phyloP scores from a whole-genome alignment of 1,140 invertebrate genomes.

The Meloidogyne floridensis region DNA sequence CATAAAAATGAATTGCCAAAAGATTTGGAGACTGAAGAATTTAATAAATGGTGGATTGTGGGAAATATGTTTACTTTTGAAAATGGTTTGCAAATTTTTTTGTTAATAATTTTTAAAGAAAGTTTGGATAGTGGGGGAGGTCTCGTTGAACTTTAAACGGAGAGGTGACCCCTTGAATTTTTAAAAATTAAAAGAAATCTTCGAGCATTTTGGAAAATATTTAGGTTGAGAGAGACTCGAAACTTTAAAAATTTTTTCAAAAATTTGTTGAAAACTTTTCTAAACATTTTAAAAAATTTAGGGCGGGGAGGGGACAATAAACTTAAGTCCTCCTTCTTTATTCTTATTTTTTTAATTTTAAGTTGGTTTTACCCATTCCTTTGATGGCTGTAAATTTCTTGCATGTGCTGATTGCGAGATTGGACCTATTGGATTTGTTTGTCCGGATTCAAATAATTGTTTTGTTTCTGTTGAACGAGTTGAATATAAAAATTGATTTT shows the following conservation, averaged over 20 bases:
- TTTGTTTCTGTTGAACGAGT: slow-evolving; percentile 34
- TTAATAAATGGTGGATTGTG: slow-evolving; percentile 35
- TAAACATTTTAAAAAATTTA: no score
- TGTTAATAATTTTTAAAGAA: neutral
- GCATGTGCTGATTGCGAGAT: slow-evolving; percentile 46
- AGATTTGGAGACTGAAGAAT: slow-evolving; percentile 25
- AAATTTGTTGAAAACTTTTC: no score
- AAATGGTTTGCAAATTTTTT: slow-evolving; percentile 17
- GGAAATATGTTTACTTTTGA: slow-evolving; percentile 42
- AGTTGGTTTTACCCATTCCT: slow-evolving; percentile 41
- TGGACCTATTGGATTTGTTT: slow-evolving; percentile 42
- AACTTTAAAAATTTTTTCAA: no score
- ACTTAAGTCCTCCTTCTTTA: slow-evolving; percentile 1
- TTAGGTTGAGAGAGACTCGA: no score
- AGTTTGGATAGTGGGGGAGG: no score
- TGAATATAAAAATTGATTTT: slow-evolving; percentile 19
- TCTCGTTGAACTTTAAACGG: no score
- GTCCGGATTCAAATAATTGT: slow-evolving; percentile 20
- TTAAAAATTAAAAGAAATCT: no score
- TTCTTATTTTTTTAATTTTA: neutral
- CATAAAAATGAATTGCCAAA: neutral
- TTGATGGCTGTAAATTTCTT: slow-evolving; percentile 37
- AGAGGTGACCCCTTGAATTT: no score
- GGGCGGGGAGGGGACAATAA: neutral
- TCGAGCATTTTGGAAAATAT: no score